Evolutionary conservation across 2,888 invertebrate genomes (phyloP), one percentile per base, ranked within the genome.

Genomic region (Dryobota labecula): DNA sequence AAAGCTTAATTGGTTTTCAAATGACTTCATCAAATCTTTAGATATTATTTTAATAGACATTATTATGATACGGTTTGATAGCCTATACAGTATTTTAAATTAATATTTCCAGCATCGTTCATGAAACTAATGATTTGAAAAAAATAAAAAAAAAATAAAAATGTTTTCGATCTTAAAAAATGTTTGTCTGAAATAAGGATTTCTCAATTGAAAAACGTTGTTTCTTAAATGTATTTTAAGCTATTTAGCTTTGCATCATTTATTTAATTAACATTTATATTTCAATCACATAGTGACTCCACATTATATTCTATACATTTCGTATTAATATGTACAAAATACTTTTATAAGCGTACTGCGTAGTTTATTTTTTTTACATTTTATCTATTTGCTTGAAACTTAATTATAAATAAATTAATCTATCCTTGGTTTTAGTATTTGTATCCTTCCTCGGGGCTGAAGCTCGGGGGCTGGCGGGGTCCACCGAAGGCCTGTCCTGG

Each of bases 381-480:
- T 90, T 89, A 83, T 86, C 67, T 77, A 84, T 84, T 76, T 90
- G 90, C 89, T 83, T 86, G 82, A 73, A 83, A 67, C 78, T 68
- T 82, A 86, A 82, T 73, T 78, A 80, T 76, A 85, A 84, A 83
- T 84, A 78, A 83, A 79, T 73, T 80, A 83, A 41, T 62, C 69
- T 82, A 86, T 80, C 78, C 86, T 86, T 86, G 72, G 78, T 73
- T 94, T 94, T 93, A 95, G 87, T 96, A 96, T 79, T 93, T 95
- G 88, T 96, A 96, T 64, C 96, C 96, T 85, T 95, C 95, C 77
- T 95, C 91, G 56, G 92, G 86, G 80, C 89, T 93, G 88, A 94
- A 96, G 85, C 95, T 95, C 0, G 96, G 94, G 2, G 94, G 95
- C 64, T 94, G 94, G 30, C 94, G 92, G n/a, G 95, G 93, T 49